phyloP scores from a whole-genome alignment of 1,140 invertebrate species.

The Philotrypesis tridentata region DNA sequence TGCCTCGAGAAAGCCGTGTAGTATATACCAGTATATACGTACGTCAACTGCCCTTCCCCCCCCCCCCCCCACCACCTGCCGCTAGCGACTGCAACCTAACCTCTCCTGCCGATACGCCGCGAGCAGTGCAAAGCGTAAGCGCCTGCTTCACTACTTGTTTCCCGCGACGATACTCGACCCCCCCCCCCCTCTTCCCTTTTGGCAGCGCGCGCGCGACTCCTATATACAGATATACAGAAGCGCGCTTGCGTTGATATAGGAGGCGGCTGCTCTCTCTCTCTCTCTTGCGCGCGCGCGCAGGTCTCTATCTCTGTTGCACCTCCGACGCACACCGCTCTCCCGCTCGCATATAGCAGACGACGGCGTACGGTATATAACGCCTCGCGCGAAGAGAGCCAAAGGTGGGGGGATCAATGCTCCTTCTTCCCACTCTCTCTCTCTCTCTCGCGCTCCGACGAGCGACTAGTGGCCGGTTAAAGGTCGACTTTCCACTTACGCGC shows the following conservation, averaged over 20 bases:
- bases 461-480: constrained; percentile 4
- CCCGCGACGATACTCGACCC: neutral
- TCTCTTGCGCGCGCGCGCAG: neutral
- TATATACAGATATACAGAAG: neutral
- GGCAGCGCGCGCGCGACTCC: too few relatives aligned
- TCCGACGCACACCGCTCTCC: constrained; percentile 1
- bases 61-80: too few relatives aligned
- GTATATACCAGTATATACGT: too few relatives aligned
- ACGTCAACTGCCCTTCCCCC: neutral
- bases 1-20: neutral
- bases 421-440: neutral
- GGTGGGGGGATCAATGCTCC: constrained; percentile 8
- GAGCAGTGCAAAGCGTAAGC: neutral
- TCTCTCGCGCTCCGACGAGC: neutral
- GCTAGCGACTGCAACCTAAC: neutral
- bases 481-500: neutral
- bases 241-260: neutral
- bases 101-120: neutral
- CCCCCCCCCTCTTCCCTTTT: too few relatives aligned
- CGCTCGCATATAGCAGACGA: neutral
- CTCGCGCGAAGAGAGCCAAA: neutral
- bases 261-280: neutral
- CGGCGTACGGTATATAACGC: neutral
- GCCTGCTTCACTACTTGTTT: neutral
- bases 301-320: neutral